These are phyloP conservation scores for Macropodus opercularis DNA, from an alignment of 2,797 vertebrate species.

Conservation along the genomic window DNA sequence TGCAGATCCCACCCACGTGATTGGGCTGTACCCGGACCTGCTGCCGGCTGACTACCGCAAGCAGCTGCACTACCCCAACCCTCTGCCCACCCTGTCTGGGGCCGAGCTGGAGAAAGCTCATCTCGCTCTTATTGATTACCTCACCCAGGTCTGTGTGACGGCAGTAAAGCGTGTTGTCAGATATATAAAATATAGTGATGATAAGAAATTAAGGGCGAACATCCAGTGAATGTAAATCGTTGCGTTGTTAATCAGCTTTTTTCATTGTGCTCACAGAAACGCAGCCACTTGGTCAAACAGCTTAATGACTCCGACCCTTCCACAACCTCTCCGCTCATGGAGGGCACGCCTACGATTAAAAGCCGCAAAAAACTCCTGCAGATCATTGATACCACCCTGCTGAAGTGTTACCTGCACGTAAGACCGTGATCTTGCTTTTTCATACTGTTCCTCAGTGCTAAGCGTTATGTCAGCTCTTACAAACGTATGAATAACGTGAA, in stretches of 20 bases:
- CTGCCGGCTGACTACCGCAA: slow-evolving; percentile 96
- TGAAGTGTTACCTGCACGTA: slow-evolving; percentile 98
- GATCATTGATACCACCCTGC: slow-evolving; percentile 96
- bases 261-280: slow-evolving; percentile 83
- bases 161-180: neutral
- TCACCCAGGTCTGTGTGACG: slow-evolving; percentile 87
- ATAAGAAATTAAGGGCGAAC: no score
- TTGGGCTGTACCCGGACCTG: slow-evolving; percentile 96
- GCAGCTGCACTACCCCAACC: slow-evolving; percentile 97
- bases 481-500: no score
- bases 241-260: neutral
- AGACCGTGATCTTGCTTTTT: slow-evolving; percentile 44
- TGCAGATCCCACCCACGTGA: slow-evolving; percentile 97
- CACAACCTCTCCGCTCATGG: slow-evolving; percentile 95
- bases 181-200: no score
- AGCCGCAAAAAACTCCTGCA: slow-evolving; percentile 97
- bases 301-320: slow-evolving; percentile 94
- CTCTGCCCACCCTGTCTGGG: slow-evolving; percentile 89
- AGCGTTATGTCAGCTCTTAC: neutral
- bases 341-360: slow-evolving; percentile 97
- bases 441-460: neutral
- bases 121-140: slow-evolving; percentile 98
- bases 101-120: slow-evolving; percentile 96
- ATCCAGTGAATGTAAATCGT: neutral
- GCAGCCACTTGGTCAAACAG: slow-evolving; percentile 96